Evolutionary conservation across 2,888 invertebrate genomes (phyloP).

Genomic region (Lasius platythorax): DNA sequence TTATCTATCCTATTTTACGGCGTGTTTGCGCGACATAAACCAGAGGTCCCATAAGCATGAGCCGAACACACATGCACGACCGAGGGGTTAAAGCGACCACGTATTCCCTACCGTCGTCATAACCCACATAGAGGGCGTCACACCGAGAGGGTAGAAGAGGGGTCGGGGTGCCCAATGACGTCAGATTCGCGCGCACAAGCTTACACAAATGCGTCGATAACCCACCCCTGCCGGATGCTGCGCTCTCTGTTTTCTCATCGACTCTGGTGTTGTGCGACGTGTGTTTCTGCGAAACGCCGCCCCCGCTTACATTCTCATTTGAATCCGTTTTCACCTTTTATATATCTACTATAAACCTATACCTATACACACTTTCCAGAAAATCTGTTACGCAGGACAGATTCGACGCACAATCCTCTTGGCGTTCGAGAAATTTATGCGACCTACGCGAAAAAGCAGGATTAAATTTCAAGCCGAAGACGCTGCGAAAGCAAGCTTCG

Average conservation of each 20-base stretch:
- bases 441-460: neutral
- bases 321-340: conserved; percentile 13
- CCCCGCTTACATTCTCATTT: conserved; percentile 7
- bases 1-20: conserved; percentile 12
- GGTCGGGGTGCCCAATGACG: conserved; percentile 75
- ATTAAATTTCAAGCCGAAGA: conserved; percentile 34
- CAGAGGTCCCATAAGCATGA: conserved; percentile 50
- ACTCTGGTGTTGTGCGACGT: conserved; percentile 40
- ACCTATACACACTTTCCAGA: neutral
- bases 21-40: conserved; percentile 58
- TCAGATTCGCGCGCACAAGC: conserved; percentile 71
- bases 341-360: neutral
- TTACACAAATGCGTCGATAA: conserved; percentile 74
- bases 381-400: conserved; percentile 13
- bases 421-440: conserved; percentile 20
- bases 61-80: conserved; percentile 76
- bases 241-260: conserved; percentile 60
- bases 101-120: conserved; percentile 81
- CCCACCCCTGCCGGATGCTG: conserved; percentile 70
- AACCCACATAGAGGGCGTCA: conserved; percentile 84
- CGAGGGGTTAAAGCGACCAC: conserved; percentile 78
- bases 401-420: neutral
- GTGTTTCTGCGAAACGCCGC: conserved; percentile 22
- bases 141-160: conserved; percentile 73
- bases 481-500: neutral